Conservation (phyloP, 2,797 vertebrate species). For the Cuculus canorus region DNA sequence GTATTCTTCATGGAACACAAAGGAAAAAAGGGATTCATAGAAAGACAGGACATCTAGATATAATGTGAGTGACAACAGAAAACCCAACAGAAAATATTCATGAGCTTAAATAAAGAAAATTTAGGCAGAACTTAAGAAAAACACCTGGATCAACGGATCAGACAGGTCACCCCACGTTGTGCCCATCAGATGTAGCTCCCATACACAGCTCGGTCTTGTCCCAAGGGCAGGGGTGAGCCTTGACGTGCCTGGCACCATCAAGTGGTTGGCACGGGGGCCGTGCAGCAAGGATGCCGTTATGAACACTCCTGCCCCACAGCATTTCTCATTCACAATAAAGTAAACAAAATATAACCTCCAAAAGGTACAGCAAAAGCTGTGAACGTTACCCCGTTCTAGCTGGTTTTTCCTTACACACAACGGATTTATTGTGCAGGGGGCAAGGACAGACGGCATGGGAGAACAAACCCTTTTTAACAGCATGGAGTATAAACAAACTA, state of each 20-base stretch:
- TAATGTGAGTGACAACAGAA: not conserved
- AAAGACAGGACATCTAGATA: conserved; percentile 6
- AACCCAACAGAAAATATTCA: conserved; percentile 18
- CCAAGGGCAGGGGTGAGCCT: not conserved
- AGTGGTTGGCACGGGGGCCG: not conserved
- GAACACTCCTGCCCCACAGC: not conserved
- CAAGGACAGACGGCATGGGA: not conserved
- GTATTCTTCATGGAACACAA: not conserved
- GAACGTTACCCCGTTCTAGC: not conserved
- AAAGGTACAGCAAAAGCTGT: not conserved
- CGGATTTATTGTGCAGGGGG: not conserved
- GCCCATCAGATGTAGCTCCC: not conserved
- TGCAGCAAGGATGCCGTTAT: not conserved
- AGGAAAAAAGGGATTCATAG: not conserved
- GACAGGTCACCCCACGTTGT: not conserved
- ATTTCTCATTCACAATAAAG: not conserved
- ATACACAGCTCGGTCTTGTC: not conserved
- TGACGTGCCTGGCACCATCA: not conserved
- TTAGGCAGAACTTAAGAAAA: not conserved
- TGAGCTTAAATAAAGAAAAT: not conserved
- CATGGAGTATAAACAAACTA: not conserved
- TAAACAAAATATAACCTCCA: not conserved
- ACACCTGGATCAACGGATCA: not conserved
- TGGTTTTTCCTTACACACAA: not conserved
- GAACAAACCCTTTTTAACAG: not conserved